phyloP scores from a whole-genome alignment of 2,113 vertebrate species.

The Calonectris borealis region DNA sequence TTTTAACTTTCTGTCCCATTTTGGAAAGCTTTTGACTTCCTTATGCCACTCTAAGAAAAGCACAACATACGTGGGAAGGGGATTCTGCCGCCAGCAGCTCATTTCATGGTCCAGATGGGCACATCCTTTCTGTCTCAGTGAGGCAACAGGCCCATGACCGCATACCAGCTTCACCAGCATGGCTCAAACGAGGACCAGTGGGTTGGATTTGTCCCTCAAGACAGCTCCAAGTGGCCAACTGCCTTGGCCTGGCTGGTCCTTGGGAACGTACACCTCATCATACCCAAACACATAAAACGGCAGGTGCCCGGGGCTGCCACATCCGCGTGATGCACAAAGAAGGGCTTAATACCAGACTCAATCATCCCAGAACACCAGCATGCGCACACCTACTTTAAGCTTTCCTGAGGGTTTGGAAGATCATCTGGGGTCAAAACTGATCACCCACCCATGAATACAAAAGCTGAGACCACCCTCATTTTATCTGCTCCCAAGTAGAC shows the following conservation, averaged over 20 bases:
- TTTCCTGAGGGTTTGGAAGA: not conserved
- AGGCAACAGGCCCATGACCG: not conserved
- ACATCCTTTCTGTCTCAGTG: not conserved
- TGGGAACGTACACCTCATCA: not conserved
- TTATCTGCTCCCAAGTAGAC: not conserved
- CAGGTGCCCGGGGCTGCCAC: not conserved
- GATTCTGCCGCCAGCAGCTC: not conserved
- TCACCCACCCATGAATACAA: not conserved
- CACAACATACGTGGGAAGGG: not conserved
- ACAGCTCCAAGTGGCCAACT: not conserved
- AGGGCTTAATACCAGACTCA: not conserved
- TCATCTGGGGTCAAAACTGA: not conserved
- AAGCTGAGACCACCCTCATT: not conserved
- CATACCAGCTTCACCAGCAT: not conserved
- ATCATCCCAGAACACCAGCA: not conserved
- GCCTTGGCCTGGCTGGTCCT: not conserved
- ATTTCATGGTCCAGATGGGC: not conserved
- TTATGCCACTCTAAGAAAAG: not conserved
- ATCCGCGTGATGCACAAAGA: not conserved
- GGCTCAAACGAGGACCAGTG: accelerated
- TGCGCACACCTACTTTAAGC: not conserved
- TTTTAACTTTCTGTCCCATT: not conserved
- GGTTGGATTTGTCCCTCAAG: not conserved
- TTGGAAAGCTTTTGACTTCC: not conserved
- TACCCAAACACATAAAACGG: not conserved